phyloP scores from a whole-genome alignment of 2,797 vertebrate species.

The Amphiprion clarkii region DNA sequence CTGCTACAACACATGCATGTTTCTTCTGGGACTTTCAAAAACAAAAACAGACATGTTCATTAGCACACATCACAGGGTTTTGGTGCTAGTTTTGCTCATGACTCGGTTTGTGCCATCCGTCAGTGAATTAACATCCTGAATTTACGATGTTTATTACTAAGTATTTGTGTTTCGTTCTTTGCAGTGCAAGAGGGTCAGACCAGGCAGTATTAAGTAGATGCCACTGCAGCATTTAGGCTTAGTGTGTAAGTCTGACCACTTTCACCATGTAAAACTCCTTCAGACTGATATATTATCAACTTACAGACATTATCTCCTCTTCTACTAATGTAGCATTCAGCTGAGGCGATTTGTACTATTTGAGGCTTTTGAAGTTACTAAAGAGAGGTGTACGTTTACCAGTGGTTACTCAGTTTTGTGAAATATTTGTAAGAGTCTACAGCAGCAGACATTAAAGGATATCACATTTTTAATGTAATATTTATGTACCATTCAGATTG shows the following conservation, averaged over 20 bases:
- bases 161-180: constrained; percentile 51
- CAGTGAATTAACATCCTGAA: constrained; percentile 58
- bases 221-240: constrained; percentile 48
- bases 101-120: constrained; percentile 31
- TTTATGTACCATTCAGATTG: constrained; percentile 64
- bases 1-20: constrained; percentile 54
- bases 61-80: constrained; percentile 17
- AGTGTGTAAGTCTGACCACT: constrained; percentile 42
- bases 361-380: constrained; percentile 79
- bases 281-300: constrained; percentile 22
- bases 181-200: constrained; percentile 57
- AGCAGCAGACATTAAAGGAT: constrained; percentile 68
- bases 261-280: constrained; percentile 31
- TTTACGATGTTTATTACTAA: constrained; percentile 69
- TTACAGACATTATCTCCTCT: constrained; percentile 33
- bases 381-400: constrained; percentile 52
- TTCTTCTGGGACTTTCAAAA: constrained; percentile 14
- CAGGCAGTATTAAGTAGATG: constrained; percentile 43
- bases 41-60: constrained; percentile 17
- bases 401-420: constrained; percentile 42
- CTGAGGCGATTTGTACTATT: constrained; percentile 68
- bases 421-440: constrained; percentile 50
- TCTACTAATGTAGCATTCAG: constrained; percentile 47
- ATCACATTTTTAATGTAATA: constrained; percentile 59
- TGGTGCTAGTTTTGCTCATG: constrained; percentile 22